These are phyloP conservation scores for Pygoscelis antarcticus DNA, from an alignment of 2,113 vertebrate genomes.

Conservation along the genomic window DNA sequence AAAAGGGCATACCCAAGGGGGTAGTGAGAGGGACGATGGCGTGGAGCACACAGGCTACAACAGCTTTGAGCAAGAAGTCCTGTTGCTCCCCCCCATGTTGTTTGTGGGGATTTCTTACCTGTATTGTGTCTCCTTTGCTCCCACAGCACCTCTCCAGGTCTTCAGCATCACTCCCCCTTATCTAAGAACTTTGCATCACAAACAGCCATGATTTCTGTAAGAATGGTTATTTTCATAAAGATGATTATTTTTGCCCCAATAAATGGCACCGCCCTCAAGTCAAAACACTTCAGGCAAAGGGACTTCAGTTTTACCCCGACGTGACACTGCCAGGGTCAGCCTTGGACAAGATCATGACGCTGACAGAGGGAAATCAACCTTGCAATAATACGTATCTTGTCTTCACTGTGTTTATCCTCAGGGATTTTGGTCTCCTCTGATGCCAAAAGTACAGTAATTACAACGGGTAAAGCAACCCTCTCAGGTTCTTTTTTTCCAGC, in stretches of 20 bases:
- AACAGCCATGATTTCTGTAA: not conserved
- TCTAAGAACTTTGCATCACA: not conserved
- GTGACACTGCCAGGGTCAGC: not conserved
- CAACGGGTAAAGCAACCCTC: not conserved
- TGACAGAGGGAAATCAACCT: not conserved
- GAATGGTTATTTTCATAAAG: not conserved
- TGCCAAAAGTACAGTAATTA: not conserved
- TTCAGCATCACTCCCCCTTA: not conserved
- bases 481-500: not conserved
- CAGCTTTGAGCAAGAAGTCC: not conserved
- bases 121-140: not conserved
- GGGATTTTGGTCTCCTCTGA: not conserved
- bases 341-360: not conserved
- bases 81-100: rapidly evolving
- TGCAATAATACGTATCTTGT: not conserved
- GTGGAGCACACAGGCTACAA: not conserved
- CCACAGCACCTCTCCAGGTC: not conserved
- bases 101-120: not conserved
- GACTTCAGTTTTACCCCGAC: not conserved
- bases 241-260: not conserved
- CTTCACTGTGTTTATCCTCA: not conserved
- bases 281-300: not conserved
- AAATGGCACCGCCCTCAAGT: not conserved
- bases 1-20: not conserved
- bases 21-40: not conserved